Percentiles rank a stretch among this genome's conserved stretches.
Evolutionary conservation across 2,888 invertebrate species (phyloP).

Genomic region (Oscheius sp.): DNA sequence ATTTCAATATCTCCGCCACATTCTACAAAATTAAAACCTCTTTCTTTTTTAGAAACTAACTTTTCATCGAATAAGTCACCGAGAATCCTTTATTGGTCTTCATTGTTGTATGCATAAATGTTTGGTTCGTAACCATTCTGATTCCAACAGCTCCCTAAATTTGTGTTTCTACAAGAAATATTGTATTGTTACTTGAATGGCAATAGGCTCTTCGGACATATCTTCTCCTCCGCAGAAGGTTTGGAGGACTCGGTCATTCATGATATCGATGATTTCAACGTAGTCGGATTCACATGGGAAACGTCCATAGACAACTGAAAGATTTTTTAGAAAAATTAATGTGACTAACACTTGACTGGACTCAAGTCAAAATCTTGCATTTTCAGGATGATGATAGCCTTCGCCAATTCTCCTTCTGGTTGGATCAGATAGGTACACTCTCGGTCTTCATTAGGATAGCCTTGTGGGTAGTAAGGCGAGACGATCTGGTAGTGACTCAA

Average conservation of each 20-base stretch:
- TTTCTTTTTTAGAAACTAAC: slow-evolving; percentile 30
- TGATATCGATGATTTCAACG: slow-evolving; percentile 58
- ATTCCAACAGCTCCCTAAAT: slow-evolving; percentile 60
- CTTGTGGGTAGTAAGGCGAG: slow-evolving; percentile 65
- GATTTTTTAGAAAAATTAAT: background rate
- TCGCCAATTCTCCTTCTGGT: slow-evolving; percentile 39
- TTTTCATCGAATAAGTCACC: slow-evolving; percentile 58
- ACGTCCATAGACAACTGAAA: slow-evolving; percentile 34
- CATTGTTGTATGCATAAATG: slow-evolving; percentile 31
- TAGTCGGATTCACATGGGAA: slow-evolving; percentile 59
- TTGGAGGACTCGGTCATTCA: slow-evolving; percentile 36
- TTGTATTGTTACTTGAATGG: slow-evolving; percentile 43
- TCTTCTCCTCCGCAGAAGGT: slow-evolving; percentile 48
- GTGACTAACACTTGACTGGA: slow-evolving; percentile 28
- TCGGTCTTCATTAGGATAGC: slow-evolving; percentile 60
- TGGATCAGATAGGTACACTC: slow-evolving; percentile 59
- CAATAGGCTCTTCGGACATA: slow-evolving; percentile 36
- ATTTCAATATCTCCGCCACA: slow-evolving; percentile 62
- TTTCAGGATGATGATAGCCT: slow-evolving; percentile 43
- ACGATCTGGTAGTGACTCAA: slow-evolving; percentile 62
- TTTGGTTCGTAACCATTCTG: slow-evolving; percentile 49
- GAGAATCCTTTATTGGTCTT: slow-evolving; percentile 61
- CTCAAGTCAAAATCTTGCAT: slow-evolving; percentile 53
- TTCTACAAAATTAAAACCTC: slow-evolving; percentile 36
- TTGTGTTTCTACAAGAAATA: background rate